A percentile compares a stretch with the other conserved stretches of the same genome.
Evolutionary conservation across 1,140 invertebrate species (phyloP).

Genomic region (Leptopilina boulardi): DNA sequence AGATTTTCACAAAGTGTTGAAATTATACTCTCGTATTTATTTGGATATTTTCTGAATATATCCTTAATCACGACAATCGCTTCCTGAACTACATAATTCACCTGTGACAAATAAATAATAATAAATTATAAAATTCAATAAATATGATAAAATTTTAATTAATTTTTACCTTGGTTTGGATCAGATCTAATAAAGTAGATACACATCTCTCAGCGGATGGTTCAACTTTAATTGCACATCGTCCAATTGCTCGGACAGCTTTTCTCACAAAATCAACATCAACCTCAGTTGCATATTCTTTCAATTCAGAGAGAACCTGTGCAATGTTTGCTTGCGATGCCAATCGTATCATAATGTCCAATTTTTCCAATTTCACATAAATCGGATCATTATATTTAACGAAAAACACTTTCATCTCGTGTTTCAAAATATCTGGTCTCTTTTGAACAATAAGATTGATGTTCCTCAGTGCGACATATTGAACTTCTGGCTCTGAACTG

Average conservation of each 20-base stretch:
- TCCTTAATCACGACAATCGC: constrained; percentile 99
- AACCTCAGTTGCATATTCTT: constrained; percentile 99
- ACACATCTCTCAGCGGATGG: constrained; percentile 99
- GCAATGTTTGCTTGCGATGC: constrained; percentile 99
- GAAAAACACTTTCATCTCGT: constrained; percentile 99
- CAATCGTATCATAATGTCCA: constrained; percentile 99
- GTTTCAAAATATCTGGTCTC: constrained; percentile 98
- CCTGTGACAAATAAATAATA: constrained; percentile 68
- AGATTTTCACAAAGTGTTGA: constrained; percentile 99
- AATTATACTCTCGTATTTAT: constrained; percentile 99
- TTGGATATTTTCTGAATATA: constrained; percentile 99
- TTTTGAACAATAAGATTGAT: constrained; percentile 99
- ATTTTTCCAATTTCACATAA: constrained; percentile 99
- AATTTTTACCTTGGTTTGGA: constrained; percentile 94
- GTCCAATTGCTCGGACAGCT: constrained; percentile 97
- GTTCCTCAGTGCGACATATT: constrained; percentile 98
- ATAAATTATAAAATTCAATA: neutral
- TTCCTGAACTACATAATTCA: constrained; percentile 99
- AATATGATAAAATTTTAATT: constrained; percentile 13
- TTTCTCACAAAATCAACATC: constrained; percentile 99
- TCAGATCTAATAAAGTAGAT: constrained; percentile 98
- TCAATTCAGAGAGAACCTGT: constrained; percentile 98
- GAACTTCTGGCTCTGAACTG: constrained; percentile 98
- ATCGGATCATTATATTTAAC: constrained; percentile 99
- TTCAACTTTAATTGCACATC: constrained; percentile 99